Conservation (phyloP, 2,113 vertebrate genomes). For the Paradisaea rubra region DNA sequence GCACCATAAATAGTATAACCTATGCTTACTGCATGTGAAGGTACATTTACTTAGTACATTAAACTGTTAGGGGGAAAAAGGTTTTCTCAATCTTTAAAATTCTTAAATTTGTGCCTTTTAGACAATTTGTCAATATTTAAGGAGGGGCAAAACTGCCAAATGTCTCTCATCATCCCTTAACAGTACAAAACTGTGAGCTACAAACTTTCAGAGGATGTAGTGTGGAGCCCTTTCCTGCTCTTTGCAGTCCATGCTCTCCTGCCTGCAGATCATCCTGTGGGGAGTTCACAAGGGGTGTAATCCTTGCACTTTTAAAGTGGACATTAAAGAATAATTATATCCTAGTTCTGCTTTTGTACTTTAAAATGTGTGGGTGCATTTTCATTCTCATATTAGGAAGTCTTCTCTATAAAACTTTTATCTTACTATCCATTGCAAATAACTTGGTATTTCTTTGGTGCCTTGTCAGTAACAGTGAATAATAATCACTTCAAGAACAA, state of each 20-base stretch:
- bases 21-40: neutral
- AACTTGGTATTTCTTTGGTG: neutral
- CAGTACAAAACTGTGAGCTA: neutral
- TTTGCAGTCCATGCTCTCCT: neutral
- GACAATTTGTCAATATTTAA: neutral
- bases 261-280: neutral
- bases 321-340: accelerated
- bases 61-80: neutral
- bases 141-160: neutral
- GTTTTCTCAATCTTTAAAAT: neutral
- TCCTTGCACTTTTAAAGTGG: neutral
- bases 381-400: neutral
- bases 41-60: neutral
- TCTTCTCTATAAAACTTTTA: neutral
- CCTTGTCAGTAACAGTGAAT: neutral
- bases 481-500: neutral
- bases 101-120: neutral
- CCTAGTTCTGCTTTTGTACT: neutral
- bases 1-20: accelerated
- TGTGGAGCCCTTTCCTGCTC: neutral
- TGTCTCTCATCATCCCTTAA: neutral
- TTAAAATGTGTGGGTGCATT: neutral
- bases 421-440: neutral
- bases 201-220: neutral
- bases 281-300: neutral